A percentile compares a stretch with the other conserved stretches of the same genome.
Evolutionary conservation across 2,888 invertebrate genomes (phyloP).

Genomic region (Cordilura impudica): DNA sequence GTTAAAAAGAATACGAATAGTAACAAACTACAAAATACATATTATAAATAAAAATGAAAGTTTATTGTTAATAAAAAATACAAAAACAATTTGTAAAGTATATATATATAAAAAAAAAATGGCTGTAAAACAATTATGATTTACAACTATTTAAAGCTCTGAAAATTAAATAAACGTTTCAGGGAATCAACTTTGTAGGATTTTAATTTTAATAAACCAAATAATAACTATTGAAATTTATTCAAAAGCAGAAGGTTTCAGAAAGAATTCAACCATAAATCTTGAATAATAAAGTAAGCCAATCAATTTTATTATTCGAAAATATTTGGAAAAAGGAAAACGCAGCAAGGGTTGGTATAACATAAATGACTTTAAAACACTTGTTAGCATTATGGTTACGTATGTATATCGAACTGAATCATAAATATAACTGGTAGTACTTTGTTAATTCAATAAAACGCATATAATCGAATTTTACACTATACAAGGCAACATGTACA

Average conservation of each 20-base stretch:
- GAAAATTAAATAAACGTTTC: no score
- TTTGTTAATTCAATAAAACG: conserved; percentile 59
- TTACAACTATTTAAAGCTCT: background rate
- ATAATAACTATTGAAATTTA: no score
- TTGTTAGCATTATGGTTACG: conserved; percentile 40
- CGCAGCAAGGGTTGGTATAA: conserved; percentile 3
- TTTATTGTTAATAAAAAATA: conserved; percentile 44
- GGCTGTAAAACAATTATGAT: conserved; percentile 14
- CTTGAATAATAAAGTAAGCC: background rate
- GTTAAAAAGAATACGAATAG: conserved; percentile 32
- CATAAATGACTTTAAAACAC: conserved; percentile 34
- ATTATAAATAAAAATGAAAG: background rate
- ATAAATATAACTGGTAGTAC: background rate
- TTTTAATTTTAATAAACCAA: no score
- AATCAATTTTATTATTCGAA: background rate
- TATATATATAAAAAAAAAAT: conserved; percentile 4
- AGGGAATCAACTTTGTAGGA: no score
- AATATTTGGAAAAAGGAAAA: background rate
- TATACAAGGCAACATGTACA: conserved; percentile 16
- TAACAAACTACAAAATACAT: conserved; percentile 8
- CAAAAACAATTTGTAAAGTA: background rate
- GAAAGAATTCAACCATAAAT: no score
- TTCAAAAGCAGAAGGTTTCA: no score
- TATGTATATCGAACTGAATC: background rate
- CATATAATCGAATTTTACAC: conserved; percentile 62